These are phyloP conservation scores for Arctia plantaginis DNA, from an alignment of 2,888 invertebrate genomes.

Conservation along the genomic window DNA sequence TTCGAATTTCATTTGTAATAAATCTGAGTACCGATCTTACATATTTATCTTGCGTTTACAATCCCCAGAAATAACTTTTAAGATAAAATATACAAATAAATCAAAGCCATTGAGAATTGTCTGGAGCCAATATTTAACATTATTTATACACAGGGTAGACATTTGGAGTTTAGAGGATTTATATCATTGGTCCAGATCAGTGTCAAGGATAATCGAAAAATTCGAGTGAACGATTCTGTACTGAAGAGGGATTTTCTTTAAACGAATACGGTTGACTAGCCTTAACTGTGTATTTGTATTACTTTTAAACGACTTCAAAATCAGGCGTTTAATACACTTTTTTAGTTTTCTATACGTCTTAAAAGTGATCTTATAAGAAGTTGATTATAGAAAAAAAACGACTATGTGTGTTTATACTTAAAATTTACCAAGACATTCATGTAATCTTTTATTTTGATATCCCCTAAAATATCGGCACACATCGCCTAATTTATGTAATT, in stretches of 20 bases:
- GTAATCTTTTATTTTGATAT: too few relatives aligned
- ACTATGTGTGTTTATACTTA: too few relatives aligned
- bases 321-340: not conserved
- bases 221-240: constrained; percentile 9
- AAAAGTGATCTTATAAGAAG: not conserved
- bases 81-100: constrained; percentile 21
- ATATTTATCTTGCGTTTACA: constrained; percentile 6
- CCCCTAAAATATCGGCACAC: too few relatives aligned
- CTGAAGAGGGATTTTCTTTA: constrained; percentile 6
- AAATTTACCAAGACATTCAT: not conserved
- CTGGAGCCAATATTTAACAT: constrained; percentile 25
- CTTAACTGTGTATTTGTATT: not conserved
- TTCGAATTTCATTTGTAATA: not conserved
- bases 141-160: constrained; percentile 21
- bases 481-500: too few relatives aligned
- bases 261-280: not conserved
- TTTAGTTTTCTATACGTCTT: not conserved
- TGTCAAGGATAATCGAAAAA: constrained; percentile 17
- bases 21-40: not conserved
- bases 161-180: constrained; percentile 4
- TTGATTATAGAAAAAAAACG: too few relatives aligned
- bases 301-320: not conserved
- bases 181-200: constrained; percentile 16
- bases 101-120: constrained; percentile 16
- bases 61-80: constrained; percentile 12